phyloP scores from a whole-genome alignment of 2,797 vertebrate species.

The Scleropages formosus region DNA sequence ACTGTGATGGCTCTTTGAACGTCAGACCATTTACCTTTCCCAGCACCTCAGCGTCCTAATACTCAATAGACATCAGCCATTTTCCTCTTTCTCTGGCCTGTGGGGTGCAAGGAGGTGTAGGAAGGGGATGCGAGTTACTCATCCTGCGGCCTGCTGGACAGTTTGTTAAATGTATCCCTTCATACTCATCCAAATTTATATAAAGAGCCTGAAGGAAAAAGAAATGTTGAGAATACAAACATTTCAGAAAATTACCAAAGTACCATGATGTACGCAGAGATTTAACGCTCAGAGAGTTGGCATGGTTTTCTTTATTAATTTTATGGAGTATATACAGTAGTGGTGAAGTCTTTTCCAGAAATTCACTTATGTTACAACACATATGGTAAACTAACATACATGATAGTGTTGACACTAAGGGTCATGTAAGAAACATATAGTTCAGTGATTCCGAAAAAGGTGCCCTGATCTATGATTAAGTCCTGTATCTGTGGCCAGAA shows the following conservation, averaged over 20 bases:
- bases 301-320: no score
- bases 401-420: no score
- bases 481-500: background rate
- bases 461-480: background rate
- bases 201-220: constrained; percentile 3
- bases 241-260: no score
- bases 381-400: no score
- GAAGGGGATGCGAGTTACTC: background rate
- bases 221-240: no score
- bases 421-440: no score
- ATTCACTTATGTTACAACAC: no score
- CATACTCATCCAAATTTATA: background rate
- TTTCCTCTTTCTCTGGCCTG: constrained; percentile 33
- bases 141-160: constrained; percentile 19
- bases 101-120: constrained; percentile 17
- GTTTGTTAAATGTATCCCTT: background rate
- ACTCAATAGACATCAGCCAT: constrained; percentile 41
- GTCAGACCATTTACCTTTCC: constrained; percentile 25
- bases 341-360: no score
- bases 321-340: no score
- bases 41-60: constrained; percentile 36
- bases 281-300: no score
- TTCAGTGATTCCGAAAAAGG: background rate
- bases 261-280: no score
- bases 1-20: constrained; percentile 25